Base-by-base conservation (phyloP, 2,113 vertebrate species). In the Rhombomys opimus region DNA sequence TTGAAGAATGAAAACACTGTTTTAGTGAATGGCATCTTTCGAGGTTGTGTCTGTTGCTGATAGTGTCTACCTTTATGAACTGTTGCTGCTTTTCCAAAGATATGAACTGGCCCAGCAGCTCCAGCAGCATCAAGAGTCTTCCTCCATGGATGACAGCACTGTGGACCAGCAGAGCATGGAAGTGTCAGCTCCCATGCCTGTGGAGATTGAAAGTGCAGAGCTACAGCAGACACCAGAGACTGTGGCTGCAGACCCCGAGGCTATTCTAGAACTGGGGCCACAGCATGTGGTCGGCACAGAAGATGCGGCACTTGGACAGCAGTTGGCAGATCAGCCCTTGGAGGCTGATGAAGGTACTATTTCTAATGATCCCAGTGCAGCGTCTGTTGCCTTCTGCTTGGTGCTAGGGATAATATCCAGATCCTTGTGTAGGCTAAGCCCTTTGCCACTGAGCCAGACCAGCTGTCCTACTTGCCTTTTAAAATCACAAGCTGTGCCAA, bases 71-170 rank as follows among this genome's bases (percentile, higher is more conserved):
- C 12, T 7, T 18, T 4, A 0, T 18, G 63, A 41, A 5, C 14
- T 75, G 0, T 11, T 3, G 0, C 85, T n/a, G 61, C 13, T 96
- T 96, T 70, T 82, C 82, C 92, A 20, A 94, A 99, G 99, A 91
- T 99, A 99, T 0, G 99, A 99, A 97, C 98, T 99, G 87, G 99
- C 99, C 46, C 99, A 99, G 96, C 99, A 99, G 98, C 99, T 99
- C 38, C 99, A 99, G 94, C 99, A 99, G 87, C 99, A 99, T 94
- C 98, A 99, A 95, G 98, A 98, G 25, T 97, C 98, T 52, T 41
- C 98, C 94, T 97, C 99, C 1, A 59, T 99, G 94, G 99, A 99
- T 0, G 99, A 99, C 94, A 97, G 99, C 67, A 86, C 98, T 0
- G 98, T 99, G 93, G 99, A 98, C 92, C 98, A 98, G 68, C 98